A percentile compares a stretch with the other conserved stretches of the same genome.
These are phyloP conservation scores for Brachionus rotundiformis DNA, from an alignment of 1,140 invertebrate species.

Conservation along the genomic window DNA sequence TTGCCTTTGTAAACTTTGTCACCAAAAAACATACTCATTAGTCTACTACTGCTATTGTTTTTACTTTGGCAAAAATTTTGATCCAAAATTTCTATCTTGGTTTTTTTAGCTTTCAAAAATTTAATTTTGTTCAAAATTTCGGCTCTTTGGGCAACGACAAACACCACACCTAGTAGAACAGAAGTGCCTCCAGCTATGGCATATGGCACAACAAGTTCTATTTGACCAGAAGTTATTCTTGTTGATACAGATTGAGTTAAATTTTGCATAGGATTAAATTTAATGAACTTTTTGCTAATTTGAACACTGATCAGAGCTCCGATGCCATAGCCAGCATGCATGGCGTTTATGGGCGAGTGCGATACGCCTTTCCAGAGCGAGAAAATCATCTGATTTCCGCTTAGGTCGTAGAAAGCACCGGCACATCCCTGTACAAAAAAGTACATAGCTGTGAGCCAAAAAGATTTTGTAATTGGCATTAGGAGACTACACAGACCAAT, in stretches of 20 bases:
- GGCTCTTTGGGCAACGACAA: background rate
- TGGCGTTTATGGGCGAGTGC: slow-evolving; percentile 43
- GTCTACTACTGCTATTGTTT: background rate
- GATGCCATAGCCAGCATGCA: slow-evolving; percentile 46
- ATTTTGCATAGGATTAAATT: slow-evolving; percentile 29
- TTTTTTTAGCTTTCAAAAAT: background rate
- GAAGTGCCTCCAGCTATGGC: background rate
- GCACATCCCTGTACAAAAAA: slow-evolving; percentile 11
- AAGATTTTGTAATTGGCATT: slow-evolving; percentile 8
- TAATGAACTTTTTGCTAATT: background rate
- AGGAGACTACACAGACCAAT: slow-evolving; percentile 1
- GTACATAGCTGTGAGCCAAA: background rate
- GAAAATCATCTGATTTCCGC: slow-evolving; percentile 26
- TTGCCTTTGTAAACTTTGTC: background rate
- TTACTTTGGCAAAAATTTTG: background rate
- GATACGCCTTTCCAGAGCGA: slow-evolving; percentile 33
- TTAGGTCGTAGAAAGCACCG: background rate
- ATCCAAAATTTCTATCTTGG: background rate
- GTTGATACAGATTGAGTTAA: background rate
- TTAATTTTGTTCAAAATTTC: background rate
- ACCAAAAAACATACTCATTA: slow-evolving; percentile 12
- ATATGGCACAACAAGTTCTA: background rate
- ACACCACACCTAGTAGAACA: background rate
- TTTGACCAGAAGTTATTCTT: background rate
- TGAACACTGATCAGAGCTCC: slow-evolving; percentile 5